phyloP scores from a whole-genome alignment of 2,113 vertebrate genomes.

The Leuciscus idus region DNA sequence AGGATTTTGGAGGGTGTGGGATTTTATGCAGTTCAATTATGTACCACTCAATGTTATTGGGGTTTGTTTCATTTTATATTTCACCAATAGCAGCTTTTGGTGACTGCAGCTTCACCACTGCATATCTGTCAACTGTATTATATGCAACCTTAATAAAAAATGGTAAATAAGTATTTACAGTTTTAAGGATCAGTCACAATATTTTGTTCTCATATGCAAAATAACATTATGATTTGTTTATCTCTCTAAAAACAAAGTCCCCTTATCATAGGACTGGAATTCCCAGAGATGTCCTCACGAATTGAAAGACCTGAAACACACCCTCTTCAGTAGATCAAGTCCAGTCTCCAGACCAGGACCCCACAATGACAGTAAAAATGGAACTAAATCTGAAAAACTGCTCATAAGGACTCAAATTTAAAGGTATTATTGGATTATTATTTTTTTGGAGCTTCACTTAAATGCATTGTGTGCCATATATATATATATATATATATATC shows the following conservation, averaged over 20 bases:
- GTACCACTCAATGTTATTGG: neutral
- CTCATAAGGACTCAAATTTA: no score
- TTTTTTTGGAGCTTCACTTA: no score
- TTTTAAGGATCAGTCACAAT: neutral
- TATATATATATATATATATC: no score
- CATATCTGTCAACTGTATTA: neutral
- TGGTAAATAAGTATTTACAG: neutral
- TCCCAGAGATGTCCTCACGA: no score
- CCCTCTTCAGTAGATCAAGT: neutral
- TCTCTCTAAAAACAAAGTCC: neutral
- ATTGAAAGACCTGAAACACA: neutral
- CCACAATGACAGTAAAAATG: no score
- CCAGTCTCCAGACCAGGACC: neutral
- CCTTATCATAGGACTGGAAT: neutral
- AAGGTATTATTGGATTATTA: no score
- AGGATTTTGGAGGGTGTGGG: neutral
- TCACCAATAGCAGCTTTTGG: neutral
- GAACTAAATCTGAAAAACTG: no score
- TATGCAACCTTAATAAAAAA: conserved; percentile 14
- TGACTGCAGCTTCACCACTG: conserved; percentile 7
- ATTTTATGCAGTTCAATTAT: neutral
- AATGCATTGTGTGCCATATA: no score
- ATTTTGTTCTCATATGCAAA: neutral
- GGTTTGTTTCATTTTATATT: neutral
- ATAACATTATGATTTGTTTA: neutral